Conservation (phyloP, 2,113 vertebrate genomes). For the Peromyscus leucopus region DNA sequence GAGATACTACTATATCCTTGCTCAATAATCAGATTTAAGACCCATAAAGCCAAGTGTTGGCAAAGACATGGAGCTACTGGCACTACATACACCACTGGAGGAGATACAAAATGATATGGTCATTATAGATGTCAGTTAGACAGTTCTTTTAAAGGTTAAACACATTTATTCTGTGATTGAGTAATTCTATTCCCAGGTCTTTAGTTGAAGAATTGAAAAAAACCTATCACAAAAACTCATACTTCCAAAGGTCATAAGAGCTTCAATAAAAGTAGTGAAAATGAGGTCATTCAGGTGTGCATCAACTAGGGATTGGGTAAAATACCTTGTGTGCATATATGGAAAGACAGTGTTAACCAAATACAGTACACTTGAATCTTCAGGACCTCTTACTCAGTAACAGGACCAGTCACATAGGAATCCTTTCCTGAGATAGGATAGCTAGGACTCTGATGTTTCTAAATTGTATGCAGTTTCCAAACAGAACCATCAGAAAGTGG, state of each 20-base stretch:
- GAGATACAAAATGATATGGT: background rate
- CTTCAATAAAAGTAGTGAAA: background rate
- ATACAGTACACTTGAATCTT: background rate
- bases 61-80: background rate
- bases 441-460: background rate
- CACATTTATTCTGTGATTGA: background rate
- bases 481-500: background rate
- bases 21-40: background rate
- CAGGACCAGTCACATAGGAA: background rate
- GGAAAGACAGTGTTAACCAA: background rate
- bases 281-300: background rate
- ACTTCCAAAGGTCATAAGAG: background rate
- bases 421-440: background rate
- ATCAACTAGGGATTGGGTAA: background rate
- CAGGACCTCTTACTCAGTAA: background rate
- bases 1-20: background rate
- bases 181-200: background rate
- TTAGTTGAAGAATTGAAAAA: background rate
- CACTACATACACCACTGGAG: background rate
- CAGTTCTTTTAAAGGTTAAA: background rate
- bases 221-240: background rate
- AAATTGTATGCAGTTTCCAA: background rate
- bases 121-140: background rate
- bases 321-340: background rate
- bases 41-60: background rate